Evolutionary conservation across 23 tunicate species (phyloP), one percentile per base, ranked within the genome.

Genomic region (Halocynthia aurantium): DNA sequence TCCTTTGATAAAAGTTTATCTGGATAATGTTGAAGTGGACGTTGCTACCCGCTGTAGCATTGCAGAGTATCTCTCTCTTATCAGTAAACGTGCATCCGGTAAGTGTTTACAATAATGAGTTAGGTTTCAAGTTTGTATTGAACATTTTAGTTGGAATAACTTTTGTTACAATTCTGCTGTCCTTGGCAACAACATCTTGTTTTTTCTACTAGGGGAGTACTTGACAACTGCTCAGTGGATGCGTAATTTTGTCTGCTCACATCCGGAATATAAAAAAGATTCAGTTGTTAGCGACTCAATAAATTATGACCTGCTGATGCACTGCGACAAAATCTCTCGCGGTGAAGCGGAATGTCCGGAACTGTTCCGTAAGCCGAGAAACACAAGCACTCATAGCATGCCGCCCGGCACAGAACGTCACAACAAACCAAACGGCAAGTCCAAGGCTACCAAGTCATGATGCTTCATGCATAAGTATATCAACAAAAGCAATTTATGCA

Each of bases 51-150:
- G 99, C 56, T 94, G 99, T 57, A 88, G 90, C 75, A 94, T 94
- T 67, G 40, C 63, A 7, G 99, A 92, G 55, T 92, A 92, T 56
- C 57, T 92, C 50, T 82, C 86, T 57, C 85, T 92, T 22, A 82
- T 92, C 55, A 86, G 98, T 81, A 92, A 92, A 80, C 62, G 98
- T 72, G 98, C 98, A 50, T 78, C 92, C 72, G 98, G 98, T 92
- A 40, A 55, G 56, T 55, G 55, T 72, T 12, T 31, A 31, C 44
- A 31, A 31, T 31, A 31, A 31, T 31, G 44, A 31, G 44, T 31
- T 31, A 4, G 44, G 44, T 31, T 31, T 4, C 2, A 31, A 31
- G 44, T 31, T 31, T 1, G 44, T 4, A 31, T 1, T 1, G 44
- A 31, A 31, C 44, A 31, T 31, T 31, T 31, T 31, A 4, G 44